These are phyloP conservation scores for Conchocele bisecta DNA, from an alignment of 2,888 invertebrate genomes.

Conservation along the genomic window DNA sequence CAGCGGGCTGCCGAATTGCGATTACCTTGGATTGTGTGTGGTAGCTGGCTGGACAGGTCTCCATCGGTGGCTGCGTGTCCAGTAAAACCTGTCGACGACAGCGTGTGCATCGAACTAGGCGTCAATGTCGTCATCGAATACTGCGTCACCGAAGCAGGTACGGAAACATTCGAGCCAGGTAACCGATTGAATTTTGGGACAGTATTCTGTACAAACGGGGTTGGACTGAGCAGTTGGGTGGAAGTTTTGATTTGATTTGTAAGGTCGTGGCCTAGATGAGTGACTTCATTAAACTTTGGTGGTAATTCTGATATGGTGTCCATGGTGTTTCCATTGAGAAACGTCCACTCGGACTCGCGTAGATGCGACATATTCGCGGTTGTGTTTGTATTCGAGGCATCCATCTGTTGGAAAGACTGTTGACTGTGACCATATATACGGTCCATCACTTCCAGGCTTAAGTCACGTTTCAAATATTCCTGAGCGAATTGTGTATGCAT, in stretches of 20 bases:
- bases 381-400: background rate
- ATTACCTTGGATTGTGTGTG: no score
- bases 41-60: background rate
- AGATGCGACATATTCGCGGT: background rate
- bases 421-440: conserved; percentile 35
- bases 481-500: conserved; percentile 67
- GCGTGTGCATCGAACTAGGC: background rate
- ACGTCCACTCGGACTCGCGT: conserved; percentile 8
- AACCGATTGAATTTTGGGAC: conserved; percentile 1
- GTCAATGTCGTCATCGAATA: conserved; percentile 1
- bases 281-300: background rate
- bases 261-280: background rate
- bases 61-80: background rate
- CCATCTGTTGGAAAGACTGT: background rate
- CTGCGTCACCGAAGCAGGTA: background rate
- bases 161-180: background rate
- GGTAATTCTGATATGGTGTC: background rate
- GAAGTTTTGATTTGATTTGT: no score
- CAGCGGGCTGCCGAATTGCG: no score
- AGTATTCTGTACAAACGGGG: no score
- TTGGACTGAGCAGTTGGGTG: no score
- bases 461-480: conserved; percentile 61
- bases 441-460: conserved; percentile 45
- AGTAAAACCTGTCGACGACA: conserved; percentile 5
- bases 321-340: background rate